phyloP scores from a whole-genome alignment of 2,797 vertebrate genomes.

The Esox lucius region DNA sequence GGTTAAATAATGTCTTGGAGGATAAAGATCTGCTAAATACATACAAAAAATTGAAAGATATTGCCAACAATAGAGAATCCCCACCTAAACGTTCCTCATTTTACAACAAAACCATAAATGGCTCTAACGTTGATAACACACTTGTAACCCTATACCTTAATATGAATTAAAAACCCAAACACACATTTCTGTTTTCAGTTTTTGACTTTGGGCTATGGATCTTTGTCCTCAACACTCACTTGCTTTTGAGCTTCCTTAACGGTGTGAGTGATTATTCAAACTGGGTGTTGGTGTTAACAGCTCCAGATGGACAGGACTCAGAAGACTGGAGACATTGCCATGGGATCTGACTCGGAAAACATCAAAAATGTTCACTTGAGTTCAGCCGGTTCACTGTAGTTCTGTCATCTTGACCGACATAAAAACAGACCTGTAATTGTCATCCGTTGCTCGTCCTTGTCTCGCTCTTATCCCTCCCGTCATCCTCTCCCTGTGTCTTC shows the following conservation, averaged over 20 bases:
- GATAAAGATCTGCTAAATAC: no score
- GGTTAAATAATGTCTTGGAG: no score
- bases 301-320: neutral
- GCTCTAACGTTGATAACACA: no score
- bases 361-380: neutral
- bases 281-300: neutral
- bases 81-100: no score
- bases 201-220: neutral
- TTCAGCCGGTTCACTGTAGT: neutral
- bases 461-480: neutral
- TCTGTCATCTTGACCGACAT: neutral
- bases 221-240: no score
- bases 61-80: no score
- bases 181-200: neutral
- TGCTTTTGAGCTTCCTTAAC: neutral
- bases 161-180: neutral
- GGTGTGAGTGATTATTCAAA: neutral
- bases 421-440: neutral
- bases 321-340: neutral
- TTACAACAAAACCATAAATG: no score
- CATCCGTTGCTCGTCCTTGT: neutral
- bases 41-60: no score
- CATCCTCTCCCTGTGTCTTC: neutral
- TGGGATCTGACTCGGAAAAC: neutral
- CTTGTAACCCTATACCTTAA: no score